Conservation (phyloP, 2,113 vertebrate species). For the Sinocyclocheilus anshuiensis region DNA sequence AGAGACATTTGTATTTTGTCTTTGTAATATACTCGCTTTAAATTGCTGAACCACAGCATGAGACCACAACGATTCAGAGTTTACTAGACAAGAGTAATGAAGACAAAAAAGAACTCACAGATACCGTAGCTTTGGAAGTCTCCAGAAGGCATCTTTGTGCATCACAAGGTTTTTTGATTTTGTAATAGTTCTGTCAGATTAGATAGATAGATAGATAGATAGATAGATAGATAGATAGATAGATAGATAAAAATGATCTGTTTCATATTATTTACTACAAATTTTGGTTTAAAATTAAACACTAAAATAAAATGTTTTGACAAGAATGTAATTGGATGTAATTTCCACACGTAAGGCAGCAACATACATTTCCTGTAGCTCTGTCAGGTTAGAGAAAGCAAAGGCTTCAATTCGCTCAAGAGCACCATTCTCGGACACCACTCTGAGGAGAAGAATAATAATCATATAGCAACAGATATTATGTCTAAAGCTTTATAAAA, state of each 20-base stretch:
- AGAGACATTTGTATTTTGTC: constrained; percentile 12
- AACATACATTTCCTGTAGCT: constrained; percentile 72
- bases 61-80: neutral
- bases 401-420: constrained; percentile 64
- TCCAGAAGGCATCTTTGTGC: constrained; percentile 70
- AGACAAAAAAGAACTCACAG: constrained; percentile 70
- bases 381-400: constrained; percentile 71
- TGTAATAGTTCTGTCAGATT: constrained; percentile 69
- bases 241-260: neutral
- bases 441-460: constrained; percentile 57
- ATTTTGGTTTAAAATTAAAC: neutral
- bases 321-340: neutral
- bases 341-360: neutral
- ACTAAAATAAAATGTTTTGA: neutral
- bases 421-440: constrained; percentile 66
- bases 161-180: constrained; percentile 70
- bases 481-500: neutral
- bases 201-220: neutral
- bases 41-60: neutral
- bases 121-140: constrained; percentile 64
- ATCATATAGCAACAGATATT: no score
- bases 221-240: no score
- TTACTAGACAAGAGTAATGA: neutral
- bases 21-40: constrained; percentile 31
- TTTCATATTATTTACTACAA: neutral